Evolutionary conservation across 1,140 invertebrate species (phyloP).

Genomic region (Pseudomyrmex gracilis): DNA sequence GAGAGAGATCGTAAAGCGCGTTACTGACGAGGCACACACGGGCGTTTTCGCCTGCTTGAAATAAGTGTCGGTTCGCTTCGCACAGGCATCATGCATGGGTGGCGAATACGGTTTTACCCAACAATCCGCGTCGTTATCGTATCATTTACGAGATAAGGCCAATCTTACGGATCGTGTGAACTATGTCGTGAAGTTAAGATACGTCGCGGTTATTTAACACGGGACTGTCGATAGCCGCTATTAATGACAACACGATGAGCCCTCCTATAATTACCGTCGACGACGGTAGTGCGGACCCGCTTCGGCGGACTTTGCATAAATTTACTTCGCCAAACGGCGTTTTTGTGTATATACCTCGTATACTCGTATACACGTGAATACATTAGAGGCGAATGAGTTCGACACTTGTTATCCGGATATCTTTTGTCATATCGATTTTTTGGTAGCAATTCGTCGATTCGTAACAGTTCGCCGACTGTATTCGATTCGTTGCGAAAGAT

Average conservation of each 20-base stretch:
- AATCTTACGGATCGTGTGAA: conserved; percentile 52
- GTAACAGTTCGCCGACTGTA: conserved; percentile 27
- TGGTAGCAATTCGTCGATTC: not conserved
- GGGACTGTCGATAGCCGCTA: conserved; percentile 53
- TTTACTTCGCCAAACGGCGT: conserved; percentile 39
- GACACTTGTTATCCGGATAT: conserved; percentile 43
- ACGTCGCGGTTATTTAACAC: conserved; percentile 51
- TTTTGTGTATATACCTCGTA: not conserved
- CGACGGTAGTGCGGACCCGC: conserved; percentile 37
- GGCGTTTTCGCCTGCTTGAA: conserved; percentile 42
- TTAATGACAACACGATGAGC: conserved; percentile 36
- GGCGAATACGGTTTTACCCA: conserved; percentile 39
- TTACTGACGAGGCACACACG: conserved; percentile 27
- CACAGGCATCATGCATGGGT: conserved; percentile 44
- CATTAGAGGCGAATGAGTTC: conserved; percentile 41
- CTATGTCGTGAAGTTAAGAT: conserved; percentile 52
- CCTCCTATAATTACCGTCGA: conserved; percentile 54
- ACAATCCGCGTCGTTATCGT: conserved; percentile 49
- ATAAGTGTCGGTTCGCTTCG: conserved; percentile 50
- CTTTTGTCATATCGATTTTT: conserved; percentile 48
- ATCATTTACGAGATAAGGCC: conserved; percentile 51
- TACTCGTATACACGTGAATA: conserved; percentile 46
- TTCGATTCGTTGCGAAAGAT: conserved; percentile 17
- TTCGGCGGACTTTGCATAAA: conserved; percentile 51
- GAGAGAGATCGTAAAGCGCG: not conserved